Evolutionary conservation across 2,888 invertebrate genomes (phyloP).

Genomic region (Leptopterna dolabrata): DNA sequence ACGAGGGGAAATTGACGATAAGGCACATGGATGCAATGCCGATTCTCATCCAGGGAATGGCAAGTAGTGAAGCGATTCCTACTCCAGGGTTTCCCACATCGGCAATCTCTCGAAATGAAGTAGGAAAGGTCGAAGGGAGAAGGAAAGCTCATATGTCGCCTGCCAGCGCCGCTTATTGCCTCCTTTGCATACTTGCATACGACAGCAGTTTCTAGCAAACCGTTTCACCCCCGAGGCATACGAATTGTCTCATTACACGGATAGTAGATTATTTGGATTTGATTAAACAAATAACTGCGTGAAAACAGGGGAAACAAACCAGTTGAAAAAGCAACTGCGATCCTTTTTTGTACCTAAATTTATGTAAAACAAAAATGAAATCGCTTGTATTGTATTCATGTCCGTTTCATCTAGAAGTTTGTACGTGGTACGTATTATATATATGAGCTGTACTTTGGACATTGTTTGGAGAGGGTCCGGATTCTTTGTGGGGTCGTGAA

Average conservation of each 20-base stretch:
- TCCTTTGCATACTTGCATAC: slow-evolving; percentile 38
- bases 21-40: neutral
- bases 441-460: no score
- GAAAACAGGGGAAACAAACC: neutral
- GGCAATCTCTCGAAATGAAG: slow-evolving; percentile 8
- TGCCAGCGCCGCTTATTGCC: slow-evolving; percentile 36
- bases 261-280: neutral
- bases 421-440: no score
- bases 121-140: slow-evolving; percentile 6
- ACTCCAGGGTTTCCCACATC: neutral
- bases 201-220: slow-evolving; percentile 3
- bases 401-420: no score
- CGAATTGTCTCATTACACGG: slow-evolving; percentile 5
- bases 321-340: neutral
- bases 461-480: no score
- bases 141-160: slow-evolving; percentile 30
- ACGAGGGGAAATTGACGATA: neutral
- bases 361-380: no score
- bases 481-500: no score
- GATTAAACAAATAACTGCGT: neutral
- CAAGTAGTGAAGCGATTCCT: slow-evolving; percentile 1
- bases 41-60: neutral
- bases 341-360: no score
- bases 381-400: no score
- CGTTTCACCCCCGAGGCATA: neutral